These are phyloP conservation scores for Delphinus delphis DNA, from an alignment of 2,113 vertebrate species.

Conservation along the genomic window DNA sequence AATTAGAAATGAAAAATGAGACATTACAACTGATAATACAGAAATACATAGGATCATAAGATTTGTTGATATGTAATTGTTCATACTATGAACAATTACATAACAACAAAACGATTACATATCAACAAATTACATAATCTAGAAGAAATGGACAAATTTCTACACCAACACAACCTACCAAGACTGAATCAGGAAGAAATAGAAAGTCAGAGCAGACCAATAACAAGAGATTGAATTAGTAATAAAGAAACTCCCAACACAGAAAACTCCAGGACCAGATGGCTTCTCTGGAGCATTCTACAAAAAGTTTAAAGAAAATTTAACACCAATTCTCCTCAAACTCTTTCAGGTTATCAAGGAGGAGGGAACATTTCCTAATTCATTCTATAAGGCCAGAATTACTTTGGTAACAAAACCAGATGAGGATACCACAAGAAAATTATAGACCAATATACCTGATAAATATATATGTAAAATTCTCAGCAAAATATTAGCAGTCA, in stretches of 20 bases:
- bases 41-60: neutral
- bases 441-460: neutral
- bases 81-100: neutral
- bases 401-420: neutral
- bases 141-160: neutral
- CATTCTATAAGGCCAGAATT: neutral
- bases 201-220: neutral
- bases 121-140: neutral
- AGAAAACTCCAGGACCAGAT: neutral
- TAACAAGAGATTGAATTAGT: neutral
- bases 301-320: neutral
- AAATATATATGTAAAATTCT: neutral
- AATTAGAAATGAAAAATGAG: neutral
- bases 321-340: neutral
- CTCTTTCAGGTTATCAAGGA: neutral
- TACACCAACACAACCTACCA: neutral
- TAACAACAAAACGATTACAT: neutral
- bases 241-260: neutral
- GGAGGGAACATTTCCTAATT: neutral
- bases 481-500: neutral
- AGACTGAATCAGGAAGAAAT: neutral
- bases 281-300: neutral
- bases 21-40: neutral
- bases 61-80: no score
- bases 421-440: neutral